Conservation (phyloP, 2,888 invertebrate species). For the Drosophila atripex region DNA sequence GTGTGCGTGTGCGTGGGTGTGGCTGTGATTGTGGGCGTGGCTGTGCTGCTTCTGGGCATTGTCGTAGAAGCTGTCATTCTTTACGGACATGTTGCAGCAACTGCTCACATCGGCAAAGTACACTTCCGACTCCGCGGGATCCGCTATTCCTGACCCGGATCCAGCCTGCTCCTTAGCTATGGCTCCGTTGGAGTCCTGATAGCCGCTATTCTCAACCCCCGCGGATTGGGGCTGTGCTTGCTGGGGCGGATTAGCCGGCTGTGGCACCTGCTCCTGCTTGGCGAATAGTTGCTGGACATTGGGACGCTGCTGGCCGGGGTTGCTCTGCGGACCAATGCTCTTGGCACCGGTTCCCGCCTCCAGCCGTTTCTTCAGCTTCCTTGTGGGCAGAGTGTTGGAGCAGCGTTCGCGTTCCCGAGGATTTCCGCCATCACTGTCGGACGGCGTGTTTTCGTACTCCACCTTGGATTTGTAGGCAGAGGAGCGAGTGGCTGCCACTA, state of each 20-base stretch:
- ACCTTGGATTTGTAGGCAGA: conserved; percentile 66
- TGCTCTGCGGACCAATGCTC: conserved; percentile 81
- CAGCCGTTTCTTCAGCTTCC: conserved; percentile 86
- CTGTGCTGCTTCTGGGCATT: conserved; percentile 72
- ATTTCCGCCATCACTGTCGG: conserved; percentile 83
- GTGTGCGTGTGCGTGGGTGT: conserved; percentile 33
- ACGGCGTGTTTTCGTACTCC: conserved; percentile 85
- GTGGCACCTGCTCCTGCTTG: conserved; percentile 62
- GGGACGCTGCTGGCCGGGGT: conserved; percentile 77
- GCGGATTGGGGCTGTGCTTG: conserved; percentile 62
- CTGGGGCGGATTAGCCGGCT: conserved; percentile 40
- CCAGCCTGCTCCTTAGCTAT: conserved; percentile 61
- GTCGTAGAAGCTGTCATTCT: conserved; percentile 84
- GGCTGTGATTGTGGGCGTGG: conserved; percentile 38
- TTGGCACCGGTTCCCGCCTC: conserved; percentile 82
- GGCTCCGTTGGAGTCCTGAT: conserved; percentile 85
- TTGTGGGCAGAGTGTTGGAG: conserved; percentile 85
- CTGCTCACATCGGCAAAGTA: conserved; percentile 94
- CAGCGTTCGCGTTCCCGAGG: conserved; percentile 84
- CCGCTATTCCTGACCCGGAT: conserved; percentile 84
- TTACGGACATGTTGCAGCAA: conserved; percentile 90
- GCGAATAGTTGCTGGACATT: conserved; percentile 84
- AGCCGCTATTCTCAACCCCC: conserved; percentile 91
- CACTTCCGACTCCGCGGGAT: conserved; percentile 91
- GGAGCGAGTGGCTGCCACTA: conserved; percentile 37